Evolutionary conservation across 1,140 invertebrate genomes (phyloP), one percentile per base, ranked within the genome.

Genomic region (Batillaria attramentaria): DNA sequence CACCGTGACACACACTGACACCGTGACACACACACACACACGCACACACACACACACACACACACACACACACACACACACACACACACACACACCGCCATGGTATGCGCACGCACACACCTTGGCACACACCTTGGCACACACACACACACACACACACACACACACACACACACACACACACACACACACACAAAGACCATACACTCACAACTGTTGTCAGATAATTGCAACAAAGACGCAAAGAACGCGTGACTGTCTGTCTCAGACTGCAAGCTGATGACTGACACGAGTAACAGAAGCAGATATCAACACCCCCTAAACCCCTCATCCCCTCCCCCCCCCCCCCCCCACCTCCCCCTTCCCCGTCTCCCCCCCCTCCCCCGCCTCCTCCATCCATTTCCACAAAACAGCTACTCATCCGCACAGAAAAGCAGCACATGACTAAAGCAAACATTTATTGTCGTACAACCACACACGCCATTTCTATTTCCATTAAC

Each of bases 91-190:
- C 57, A 24, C 57, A 60, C 54, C 24, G 6, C 24, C 24, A n/a
- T 6, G 31, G 6, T 6, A 20, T 13, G 31, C 57, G 57, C n/a
- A 62, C 57, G 31, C 57, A 28, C 57, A 62, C 57, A 28, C n/a
- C n/a, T n/a, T n/a, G n/a, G n/a, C 57, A 62, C 57, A 62, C 57
- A 28, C 57, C 20, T 28, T 8, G 20, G 31, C 57, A 28, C 57
- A 62, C 57, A 28, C 57, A 62, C 57, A 28, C 57, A 62, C 57
- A 62, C 57, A 28, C 57, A n/a, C 57, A 28, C 57, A 62, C 57
- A 62, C 57, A n/a, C 57, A 62, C 57, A n/a, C 57, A 62, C 57
- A n/a, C 57, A 62, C 57, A n/a, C 57, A 62, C 57, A 62, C 57
- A 62, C 57, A 62, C 57, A 62, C 57, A 62, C 57, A 62, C 57